These are phyloP conservation scores for Merodon equestris DNA, from an alignment of 2,888 invertebrate genomes.

Conservation along the genomic window DNA sequence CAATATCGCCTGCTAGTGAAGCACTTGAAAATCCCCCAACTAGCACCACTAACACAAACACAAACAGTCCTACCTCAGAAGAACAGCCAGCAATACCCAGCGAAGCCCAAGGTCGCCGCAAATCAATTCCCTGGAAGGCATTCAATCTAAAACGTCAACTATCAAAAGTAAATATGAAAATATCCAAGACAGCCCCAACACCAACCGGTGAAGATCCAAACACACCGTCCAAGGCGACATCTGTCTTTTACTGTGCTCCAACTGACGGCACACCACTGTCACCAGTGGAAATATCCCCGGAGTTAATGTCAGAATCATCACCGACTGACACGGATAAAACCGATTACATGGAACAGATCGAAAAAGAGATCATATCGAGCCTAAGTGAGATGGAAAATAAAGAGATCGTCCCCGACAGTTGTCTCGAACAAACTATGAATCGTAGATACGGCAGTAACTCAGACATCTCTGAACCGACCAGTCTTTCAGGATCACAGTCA, in stretches of 20 bases:
- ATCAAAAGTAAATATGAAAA: constrained; percentile 84
- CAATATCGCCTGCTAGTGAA: constrained; percentile 79
- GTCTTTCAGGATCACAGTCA: constrained; percentile 68
- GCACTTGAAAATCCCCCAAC: constrained; percentile 77
- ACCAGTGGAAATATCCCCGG: constrained; percentile 74
- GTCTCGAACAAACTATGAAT: constrained; percentile 56
- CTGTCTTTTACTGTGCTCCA: constrained; percentile 79
- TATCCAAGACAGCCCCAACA: constrained; percentile 63
- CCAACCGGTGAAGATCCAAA: constrained; percentile 79
- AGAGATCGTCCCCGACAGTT: constrained; percentile 52
- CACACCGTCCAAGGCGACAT: constrained; percentile 73
- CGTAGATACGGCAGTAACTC: constrained; percentile 63
- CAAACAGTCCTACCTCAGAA: constrained; percentile 73
- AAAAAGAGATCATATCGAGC: constrained; percentile 71
- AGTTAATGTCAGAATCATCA: constrained; percentile 72
- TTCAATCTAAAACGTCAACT: constrained; percentile 90
- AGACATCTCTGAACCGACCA: constrained; percentile 69
- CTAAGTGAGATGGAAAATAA: constrained; percentile 69
- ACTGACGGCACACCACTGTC: constrained; percentile 74
- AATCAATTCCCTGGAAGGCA: constrained; percentile 86
- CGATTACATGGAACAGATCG: constrained; percentile 71
- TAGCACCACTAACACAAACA: constrained; percentile 59
- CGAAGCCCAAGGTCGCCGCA: constrained; percentile 81
- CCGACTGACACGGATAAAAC: constrained; percentile 73
- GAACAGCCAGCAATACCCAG: constrained; percentile 72